Conservation (phyloP, 2,113 vertebrate genomes). For the Cavia porcellus region DNA sequence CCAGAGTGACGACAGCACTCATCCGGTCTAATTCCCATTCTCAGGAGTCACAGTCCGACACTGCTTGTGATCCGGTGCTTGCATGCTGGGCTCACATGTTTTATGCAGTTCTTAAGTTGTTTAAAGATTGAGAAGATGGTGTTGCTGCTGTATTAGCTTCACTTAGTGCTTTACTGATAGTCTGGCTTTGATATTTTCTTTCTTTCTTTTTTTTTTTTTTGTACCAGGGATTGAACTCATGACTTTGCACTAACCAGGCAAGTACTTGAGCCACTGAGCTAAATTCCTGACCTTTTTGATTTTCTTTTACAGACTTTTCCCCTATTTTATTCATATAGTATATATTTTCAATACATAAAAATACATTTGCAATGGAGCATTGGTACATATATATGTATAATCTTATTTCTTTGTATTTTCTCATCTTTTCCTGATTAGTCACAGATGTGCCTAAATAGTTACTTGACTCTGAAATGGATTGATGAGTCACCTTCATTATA, state of each 20-base stretch:
- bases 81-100: background rate
- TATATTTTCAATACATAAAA: background rate
- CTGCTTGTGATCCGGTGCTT: background rate
- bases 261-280: no score
- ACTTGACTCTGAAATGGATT: background rate
- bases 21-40: background rate
- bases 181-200: background rate
- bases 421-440: background rate
- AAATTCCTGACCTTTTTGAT: no score
- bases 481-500: background rate
- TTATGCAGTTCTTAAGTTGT: background rate
- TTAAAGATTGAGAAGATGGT: background rate
- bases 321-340: background rate
- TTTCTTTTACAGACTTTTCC: background rate
- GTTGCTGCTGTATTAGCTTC: background rate
- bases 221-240: no score
- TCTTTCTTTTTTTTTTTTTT: no score
- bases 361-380: background rate
- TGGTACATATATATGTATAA: background rate
- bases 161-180: background rate
- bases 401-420: background rate
- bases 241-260: no score
- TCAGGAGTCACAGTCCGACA: background rate
- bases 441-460: slow-evolving; percentile 3
- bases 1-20: background rate